Evolutionary conservation across 2,888 invertebrate species (phyloP).

Genomic region (Apodemia mormo): DNA sequence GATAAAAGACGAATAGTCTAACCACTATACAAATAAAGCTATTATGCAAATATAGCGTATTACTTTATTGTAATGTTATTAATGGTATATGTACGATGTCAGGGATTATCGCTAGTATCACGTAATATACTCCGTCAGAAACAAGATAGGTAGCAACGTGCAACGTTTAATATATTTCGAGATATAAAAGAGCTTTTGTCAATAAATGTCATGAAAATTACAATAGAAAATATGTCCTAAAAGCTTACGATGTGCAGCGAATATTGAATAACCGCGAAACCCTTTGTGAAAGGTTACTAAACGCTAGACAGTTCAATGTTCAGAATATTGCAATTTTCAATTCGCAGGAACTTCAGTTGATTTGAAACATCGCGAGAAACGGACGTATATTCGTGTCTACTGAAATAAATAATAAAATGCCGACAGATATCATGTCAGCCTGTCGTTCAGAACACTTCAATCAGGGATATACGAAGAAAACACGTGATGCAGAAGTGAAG

Average conservation of each 20-base stretch:
- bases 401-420: conserved; percentile 60
- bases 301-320: conserved; percentile 15
- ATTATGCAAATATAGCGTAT: no score
- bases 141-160: conserved; percentile 4
- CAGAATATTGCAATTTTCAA: conserved; percentile 10
- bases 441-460: conserved; percentile 62
- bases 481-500: conserved; percentile 81
- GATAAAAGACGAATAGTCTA: no score
- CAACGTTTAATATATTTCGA: background rate
- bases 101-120: background rate
- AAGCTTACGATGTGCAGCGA: background rate
- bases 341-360: conserved; percentile 44
- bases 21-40: no score
- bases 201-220: background rate
- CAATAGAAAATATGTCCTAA: background rate
- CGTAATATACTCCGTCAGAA: background rate
- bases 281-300: conserved; percentile 19
- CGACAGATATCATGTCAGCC: conserved; percentile 62
- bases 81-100: background rate
- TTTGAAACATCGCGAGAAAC: conserved; percentile 41
- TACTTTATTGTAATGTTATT: no score
- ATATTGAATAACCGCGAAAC: background rate
- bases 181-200: conserved; percentile 3
- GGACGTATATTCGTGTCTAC: conserved; percentile 32
- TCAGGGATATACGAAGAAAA: conserved; percentile 54